Percentiles rank a stretch among this genome's conserved stretches.
These are phyloP conservation scores for Amphipoea oculea DNA, from an alignment of 2,888 invertebrate species.

Conservation along the genomic window DNA sequence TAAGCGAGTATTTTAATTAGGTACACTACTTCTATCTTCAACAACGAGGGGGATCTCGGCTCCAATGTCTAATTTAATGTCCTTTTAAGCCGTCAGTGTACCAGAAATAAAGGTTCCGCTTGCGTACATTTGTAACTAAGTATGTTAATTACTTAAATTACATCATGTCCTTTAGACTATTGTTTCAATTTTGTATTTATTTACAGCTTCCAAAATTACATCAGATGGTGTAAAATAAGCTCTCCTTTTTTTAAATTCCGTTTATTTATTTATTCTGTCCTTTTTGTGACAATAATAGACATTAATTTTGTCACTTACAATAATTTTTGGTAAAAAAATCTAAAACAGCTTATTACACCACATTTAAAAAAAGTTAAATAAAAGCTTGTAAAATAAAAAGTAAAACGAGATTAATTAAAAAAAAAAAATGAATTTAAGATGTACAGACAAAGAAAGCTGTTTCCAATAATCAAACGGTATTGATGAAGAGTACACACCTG, in stretches of 20 bases:
- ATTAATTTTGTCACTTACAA: neutral
- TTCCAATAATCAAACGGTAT: constrained; percentile 8
- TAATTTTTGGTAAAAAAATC: neutral
- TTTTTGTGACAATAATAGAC: neutral
- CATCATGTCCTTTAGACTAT: constrained; percentile 6
- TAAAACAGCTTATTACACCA: constrained; percentile 7
- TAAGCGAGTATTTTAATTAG: neutral
- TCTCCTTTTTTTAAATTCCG: neutral
- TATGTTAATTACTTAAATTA: constrained; percentile 15
- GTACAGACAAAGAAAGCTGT: neutral
- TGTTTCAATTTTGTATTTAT: constrained; percentile 30
- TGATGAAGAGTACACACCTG: constrained; percentile 81
- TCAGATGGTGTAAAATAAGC: neutral
- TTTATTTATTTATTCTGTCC: neutral
- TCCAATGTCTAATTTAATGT: neutral
- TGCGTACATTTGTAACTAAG: neutral
- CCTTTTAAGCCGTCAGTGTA: neutral
- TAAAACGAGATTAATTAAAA: neutral
- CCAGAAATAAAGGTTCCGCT: neutral
- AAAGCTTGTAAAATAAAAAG: too few species aligned
- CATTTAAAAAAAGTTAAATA: too few species aligned
- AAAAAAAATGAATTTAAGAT: neutral
- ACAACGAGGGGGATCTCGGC: neutral
- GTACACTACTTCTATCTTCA: neutral
- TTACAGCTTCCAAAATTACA: constrained; percentile 40